phyloP scores from a whole-genome alignment of 2,888 invertebrate genomes.

The Eristalis intricaria region DNA sequence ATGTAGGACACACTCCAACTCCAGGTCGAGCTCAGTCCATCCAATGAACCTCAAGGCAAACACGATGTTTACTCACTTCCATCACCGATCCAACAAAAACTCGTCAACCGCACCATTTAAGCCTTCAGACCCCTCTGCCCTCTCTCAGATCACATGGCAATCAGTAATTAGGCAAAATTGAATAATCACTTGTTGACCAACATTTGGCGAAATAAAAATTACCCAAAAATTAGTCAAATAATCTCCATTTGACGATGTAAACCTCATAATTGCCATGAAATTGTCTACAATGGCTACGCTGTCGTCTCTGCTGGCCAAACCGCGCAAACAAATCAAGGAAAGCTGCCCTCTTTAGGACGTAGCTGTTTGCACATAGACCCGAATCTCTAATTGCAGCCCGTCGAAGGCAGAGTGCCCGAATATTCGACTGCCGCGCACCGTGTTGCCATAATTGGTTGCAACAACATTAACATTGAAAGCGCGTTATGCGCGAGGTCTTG shows the following conservation, averaged over 20 bases:
- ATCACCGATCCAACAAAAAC: not conserved
- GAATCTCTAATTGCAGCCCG: constrained; percentile 26
- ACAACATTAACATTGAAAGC: constrained; percentile 22
- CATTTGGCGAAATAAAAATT: not conserved
- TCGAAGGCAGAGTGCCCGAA: not conserved
- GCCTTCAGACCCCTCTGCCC: not conserved
- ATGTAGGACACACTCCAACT: too few species aligned
- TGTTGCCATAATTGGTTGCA: constrained; percentile 36
- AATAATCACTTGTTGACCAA: not conserved
- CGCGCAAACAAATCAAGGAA: not conserved
- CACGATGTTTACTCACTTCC: too few species aligned
- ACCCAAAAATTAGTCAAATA: constrained; percentile 1
- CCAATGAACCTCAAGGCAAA: too few species aligned
- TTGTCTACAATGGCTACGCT: not conserved
- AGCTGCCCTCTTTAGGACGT: not conserved
- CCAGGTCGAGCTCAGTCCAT: too few species aligned
- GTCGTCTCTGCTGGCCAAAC: not conserved
- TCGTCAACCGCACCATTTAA: not conserved
- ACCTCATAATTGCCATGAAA: constrained; percentile 4
- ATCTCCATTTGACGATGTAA: not conserved
- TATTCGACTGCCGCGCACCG: constrained; percentile 7
- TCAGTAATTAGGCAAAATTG: not conserved
- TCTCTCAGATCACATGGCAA: not conserved
- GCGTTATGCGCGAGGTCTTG: not conserved
- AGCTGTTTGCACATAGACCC: constrained; percentile 8